Conservation (phyloP, 2,797 vertebrate genomes). For the Labeo calbasu region DNA sequence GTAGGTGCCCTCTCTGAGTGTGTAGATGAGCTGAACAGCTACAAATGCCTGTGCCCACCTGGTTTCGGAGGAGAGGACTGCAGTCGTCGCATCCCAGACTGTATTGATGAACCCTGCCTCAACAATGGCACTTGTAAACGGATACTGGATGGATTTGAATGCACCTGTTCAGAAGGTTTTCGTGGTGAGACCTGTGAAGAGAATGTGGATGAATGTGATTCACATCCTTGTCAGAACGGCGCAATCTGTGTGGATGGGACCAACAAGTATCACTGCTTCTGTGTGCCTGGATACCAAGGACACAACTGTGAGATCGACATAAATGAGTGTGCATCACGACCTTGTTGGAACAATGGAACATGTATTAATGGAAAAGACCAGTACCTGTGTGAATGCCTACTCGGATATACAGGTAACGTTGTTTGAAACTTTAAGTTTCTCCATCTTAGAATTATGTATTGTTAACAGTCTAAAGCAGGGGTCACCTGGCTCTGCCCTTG, state of each 20-base stretch:
- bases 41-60: slow-evolving; percentile 78
- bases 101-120: slow-evolving; percentile 81
- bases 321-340: slow-evolving; percentile 91
- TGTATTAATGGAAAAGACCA: slow-evolving; percentile 89
- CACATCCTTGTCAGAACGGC: slow-evolving; percentile 88
- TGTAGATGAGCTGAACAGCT: slow-evolving; percentile 72
- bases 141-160: slow-evolving; percentile 70
- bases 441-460: neutral
- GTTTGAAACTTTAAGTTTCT: neutral
- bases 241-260: slow-evolving; percentile 87
- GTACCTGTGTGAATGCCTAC: slow-evolving; percentile 84
- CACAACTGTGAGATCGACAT: slow-evolving; percentile 93
- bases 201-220: slow-evolving; percentile 81
- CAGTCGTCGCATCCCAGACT: slow-evolving; percentile 69
- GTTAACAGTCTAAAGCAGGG: neutral
- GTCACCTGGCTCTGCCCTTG: too few relatives aligned
- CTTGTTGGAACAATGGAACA: slow-evolving; percentile 88
- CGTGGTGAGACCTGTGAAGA: slow-evolving; percentile 79
- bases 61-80: slow-evolving; percentile 76
- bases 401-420: slow-evolving; percentile 86
- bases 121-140: slow-evolving; percentile 80
- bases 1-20: slow-evolving; percentile 71
- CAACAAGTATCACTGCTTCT: slow-evolving; percentile 86
- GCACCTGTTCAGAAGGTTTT: slow-evolving; percentile 79
- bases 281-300: slow-evolving; percentile 94